Evolutionary conservation across 2,888 invertebrate species (phyloP).

Genomic region (Synergus umbraculus): DNA sequence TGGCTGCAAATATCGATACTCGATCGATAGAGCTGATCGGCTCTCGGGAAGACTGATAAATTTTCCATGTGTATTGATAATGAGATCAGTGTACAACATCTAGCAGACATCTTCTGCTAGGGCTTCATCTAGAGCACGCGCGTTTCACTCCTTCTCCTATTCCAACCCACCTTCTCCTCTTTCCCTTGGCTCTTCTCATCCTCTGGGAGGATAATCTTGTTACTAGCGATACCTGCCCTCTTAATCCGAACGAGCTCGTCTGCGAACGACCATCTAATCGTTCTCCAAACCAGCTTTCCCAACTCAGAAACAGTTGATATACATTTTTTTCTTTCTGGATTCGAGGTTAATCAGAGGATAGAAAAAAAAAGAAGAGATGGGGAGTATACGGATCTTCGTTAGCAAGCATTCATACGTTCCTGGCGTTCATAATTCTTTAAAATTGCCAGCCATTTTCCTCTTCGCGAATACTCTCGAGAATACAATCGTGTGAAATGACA

Average conservation of each 20-base stretch:
- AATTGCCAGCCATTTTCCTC: constrained; percentile 25
- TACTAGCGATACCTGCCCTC: constrained; percentile 70
- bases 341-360: constrained; percentile 9
- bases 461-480: constrained; percentile 22
- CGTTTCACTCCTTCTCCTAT: constrained; percentile 44
- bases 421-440: constrained; percentile 24
- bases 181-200: constrained; percentile 35
- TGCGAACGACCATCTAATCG: constrained; percentile 65
- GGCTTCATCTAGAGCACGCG: constrained; percentile 56
- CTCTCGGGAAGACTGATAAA: constrained; percentile 50
- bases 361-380: neutral
- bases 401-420: constrained; percentile 25
- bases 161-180: constrained; percentile 40
- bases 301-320: constrained; percentile 17
- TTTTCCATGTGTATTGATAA: constrained; percentile 48
- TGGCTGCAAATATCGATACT: constrained; percentile 9
- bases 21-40: constrained; percentile 24
- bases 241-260: constrained; percentile 63
- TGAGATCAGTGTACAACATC: constrained; percentile 53
- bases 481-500: constrained; percentile 40
- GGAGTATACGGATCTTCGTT: neutral
- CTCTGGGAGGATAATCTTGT: constrained; percentile 69
- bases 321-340: neutral
- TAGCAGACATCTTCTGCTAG: constrained; percentile 51
- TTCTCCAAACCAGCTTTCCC: constrained; percentile 56